Evolutionary conservation across 2,113 vertebrate species (phyloP).

Genomic region (Pampusana beccarii): DNA sequence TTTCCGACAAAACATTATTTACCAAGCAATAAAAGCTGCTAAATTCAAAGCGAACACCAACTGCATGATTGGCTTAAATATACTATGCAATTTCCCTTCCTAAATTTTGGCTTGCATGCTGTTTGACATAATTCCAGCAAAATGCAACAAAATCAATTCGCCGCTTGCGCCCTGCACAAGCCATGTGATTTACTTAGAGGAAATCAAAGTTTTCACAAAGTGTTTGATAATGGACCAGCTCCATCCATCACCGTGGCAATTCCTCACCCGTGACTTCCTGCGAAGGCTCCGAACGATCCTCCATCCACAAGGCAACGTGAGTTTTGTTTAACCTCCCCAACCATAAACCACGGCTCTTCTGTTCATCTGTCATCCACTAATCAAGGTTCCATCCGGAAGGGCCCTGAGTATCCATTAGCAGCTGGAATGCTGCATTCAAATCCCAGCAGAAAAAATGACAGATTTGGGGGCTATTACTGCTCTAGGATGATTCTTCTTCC

Average conservation of each 20-base stretch:
- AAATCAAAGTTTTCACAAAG: slow-evolving; percentile 74
- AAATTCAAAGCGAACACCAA: neutral
- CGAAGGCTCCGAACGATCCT: slow-evolving; percentile 59
- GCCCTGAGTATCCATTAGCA: slow-evolving; percentile 51
- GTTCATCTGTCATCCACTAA: slow-evolving; percentile 68
- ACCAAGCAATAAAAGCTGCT: slow-evolving; percentile 15
- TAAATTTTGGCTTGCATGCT: slow-evolving; percentile 37
- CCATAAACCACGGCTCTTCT: slow-evolving; percentile 65
- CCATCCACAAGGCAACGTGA: slow-evolving; percentile 48
- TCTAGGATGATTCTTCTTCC: slow-evolving; percentile 11
- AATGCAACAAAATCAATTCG: slow-evolving; percentile 71
- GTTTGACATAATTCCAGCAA: slow-evolving; percentile 60
- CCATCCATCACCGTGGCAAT: slow-evolving; percentile 75
- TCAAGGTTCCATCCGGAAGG: slow-evolving; percentile 59
- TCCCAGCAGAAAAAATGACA: neutral
- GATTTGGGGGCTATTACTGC: slow-evolving; percentile 16
- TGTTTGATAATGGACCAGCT: slow-evolving; percentile 55
- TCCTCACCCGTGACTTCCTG: slow-evolving; percentile 68
- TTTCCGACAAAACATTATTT: slow-evolving; percentile 20
- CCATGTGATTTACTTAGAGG: slow-evolving; percentile 67
- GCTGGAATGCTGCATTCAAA: slow-evolving; percentile 50
- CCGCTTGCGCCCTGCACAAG: neutral
- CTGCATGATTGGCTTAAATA: neutral
- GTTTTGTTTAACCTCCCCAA: slow-evolving; percentile 69
- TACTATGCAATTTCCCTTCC: neutral